Evolutionary conservation across 2,113 vertebrate species (phyloP), one percentile per base, ranked within the genome.

Genomic region (Tympanuchus pallidicinctus): DNA sequence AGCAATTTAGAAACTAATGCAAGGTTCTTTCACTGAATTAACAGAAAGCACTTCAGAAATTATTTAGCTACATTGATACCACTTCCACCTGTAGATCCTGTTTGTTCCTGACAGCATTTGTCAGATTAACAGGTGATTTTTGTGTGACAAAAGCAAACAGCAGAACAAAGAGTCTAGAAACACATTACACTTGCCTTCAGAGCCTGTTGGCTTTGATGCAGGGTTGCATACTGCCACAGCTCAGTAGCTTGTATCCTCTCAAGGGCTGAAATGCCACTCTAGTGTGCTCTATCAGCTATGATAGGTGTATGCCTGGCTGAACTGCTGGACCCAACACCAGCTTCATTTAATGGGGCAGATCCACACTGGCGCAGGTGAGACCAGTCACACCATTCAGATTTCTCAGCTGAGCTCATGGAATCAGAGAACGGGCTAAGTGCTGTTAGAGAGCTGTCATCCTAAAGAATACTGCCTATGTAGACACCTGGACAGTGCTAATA

Each of bases 151-250:
- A 36, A 24, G 54, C 45, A 88, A 90, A 85, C 13, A 59, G 43
- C 16, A 70, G n/a, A 90, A 73, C 22, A 83, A 85, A 88, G 16
- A 19, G 17, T 73, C 18, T 28, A 42, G 38, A 13, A 38, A 4
- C 2, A 1, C 0, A 1, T 38, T 22, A 32, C 0, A 0, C 36
- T 65, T 38, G 18, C 36, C 36, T 70, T 90, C 48, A 30, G 47
- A 71, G 36, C 4, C 6, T 10, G 34, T 3, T 48, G 22, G 38
- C 43, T 75, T 50, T 69, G 32, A 34, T 10, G 61, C n/a, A 63
- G 38, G 30, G 61, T 15, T 67, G 54, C 5, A 8, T 10, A 7
- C 7, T 63, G 36, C 43, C 40, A 28, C 30, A 86, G 28, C 16
- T 70, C 69, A 56, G 52, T 27, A 65, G 48, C 1, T 0, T 12